Evolutionary conservation across 2,888 invertebrate species (phyloP).

Genomic region (Sepiola atlantica): DNA sequence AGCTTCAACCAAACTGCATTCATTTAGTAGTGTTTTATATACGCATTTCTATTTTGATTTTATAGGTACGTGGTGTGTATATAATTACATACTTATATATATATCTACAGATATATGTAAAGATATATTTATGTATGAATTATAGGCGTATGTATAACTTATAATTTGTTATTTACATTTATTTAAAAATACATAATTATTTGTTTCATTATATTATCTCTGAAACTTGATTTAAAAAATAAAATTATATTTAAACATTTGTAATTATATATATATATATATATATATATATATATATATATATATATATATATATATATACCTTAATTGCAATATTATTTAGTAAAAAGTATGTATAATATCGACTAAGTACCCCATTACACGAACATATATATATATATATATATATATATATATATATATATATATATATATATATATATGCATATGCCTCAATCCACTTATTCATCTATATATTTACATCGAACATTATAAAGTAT

Average conservation of each 20-base stretch:
- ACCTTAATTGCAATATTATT: not conserved
- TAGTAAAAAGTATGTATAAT: not conserved
- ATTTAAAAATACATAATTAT: not conserved
- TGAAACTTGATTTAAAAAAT: too few relatives aligned
- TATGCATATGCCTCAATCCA: too few relatives aligned
- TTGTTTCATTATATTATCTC: too few relatives aligned
- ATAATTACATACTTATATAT: not conserved
- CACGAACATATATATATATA: not conserved
- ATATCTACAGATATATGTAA: not conserved
- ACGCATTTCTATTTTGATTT: not conserved
- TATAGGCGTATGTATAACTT: not conserved
- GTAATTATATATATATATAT: not conserved
- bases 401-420: not conserved
- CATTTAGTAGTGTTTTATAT: not conserved
- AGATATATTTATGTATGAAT: not conserved
- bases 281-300: not conserved
- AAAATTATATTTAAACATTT: not conserved
- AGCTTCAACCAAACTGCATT: not conserved
- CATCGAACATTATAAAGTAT: too few relatives aligned
- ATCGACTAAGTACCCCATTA: not conserved
- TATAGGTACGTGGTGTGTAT: not conserved
- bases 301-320: not conserved
- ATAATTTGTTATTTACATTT: not conserved
- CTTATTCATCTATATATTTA: too few relatives aligned
- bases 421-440: not conserved